Evolutionary conservation across 2,888 invertebrate species (phyloP), one percentile per base, ranked within the genome.

Genomic region (Cephus runcator): DNA sequence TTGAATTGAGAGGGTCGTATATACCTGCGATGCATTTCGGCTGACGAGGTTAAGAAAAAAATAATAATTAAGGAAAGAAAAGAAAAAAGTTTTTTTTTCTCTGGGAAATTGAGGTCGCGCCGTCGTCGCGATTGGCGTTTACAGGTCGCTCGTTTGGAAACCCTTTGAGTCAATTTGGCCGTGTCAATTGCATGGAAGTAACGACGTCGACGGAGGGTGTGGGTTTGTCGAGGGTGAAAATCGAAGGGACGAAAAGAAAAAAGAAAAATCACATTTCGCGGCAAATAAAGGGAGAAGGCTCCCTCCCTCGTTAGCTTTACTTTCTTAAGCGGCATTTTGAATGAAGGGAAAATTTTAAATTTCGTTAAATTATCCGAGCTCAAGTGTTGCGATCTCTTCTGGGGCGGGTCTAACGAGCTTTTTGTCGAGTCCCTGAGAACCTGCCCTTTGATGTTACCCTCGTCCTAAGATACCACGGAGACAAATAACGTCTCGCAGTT

Each of bases 161-260:
- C 85, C 84, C 87, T 88, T 87, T 88, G 87, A 88, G 88, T 86
- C 85, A 87, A 83, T 81, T 84, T n/a, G 75, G 83, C 86, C 85
- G 86, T 80, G 84, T 81, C 87, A 87, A 85, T 87, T 83, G 86
- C 80, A 85, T 79, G 87, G 85, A 88, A 89, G 23, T 56, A 89
- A 85, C 86, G 82, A 88, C 0, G 88, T 82, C 84, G 87, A 79
- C 86, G 80, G 89, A 35, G 35, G 88, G 87, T 87, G 40, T 15
- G 15, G 15, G 40, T 6, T 23, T 23, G 40, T 15, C 40, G 23
- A 56, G 40, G 40, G 40, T 23, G 15, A 56, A 56, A 23, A 56
- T 23, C 23, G 40, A 2, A 56, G 6, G 15, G 40, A 56, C 0
- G 40, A 23, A 56, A 4, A 36, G 1, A 36, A 4, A 12, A 23